phyloP scores from a whole-genome alignment of 2,113 vertebrate genomes.

The Heterochromis multidens region DNA sequence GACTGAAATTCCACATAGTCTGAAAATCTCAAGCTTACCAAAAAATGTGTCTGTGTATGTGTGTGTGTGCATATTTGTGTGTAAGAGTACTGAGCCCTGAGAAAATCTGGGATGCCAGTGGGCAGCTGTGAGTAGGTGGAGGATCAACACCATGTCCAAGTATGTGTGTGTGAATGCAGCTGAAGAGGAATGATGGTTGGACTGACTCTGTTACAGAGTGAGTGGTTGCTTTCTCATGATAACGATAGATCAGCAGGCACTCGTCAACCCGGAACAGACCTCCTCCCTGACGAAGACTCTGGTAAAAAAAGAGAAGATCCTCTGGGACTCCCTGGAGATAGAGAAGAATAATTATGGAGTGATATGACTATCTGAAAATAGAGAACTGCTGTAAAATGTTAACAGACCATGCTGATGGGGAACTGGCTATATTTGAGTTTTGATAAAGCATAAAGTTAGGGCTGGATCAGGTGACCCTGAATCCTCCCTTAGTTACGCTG shows the following conservation, averaged over 20 bases:
- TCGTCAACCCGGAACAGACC: constrained; percentile 78
- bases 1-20: constrained; percentile 6
- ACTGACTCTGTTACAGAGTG: constrained; percentile 88
- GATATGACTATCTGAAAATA: not conserved
- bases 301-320: constrained; percentile 93
- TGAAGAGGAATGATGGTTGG: not conserved
- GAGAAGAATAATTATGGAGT: not conserved
- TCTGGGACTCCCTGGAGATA: constrained; percentile 86
- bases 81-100: not conserved
- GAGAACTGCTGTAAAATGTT: not conserved
- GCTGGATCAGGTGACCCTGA: no score
- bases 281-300: constrained; percentile 83
- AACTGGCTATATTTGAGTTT: no score
- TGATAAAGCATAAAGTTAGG: no score
- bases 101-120: constrained; percentile 30
- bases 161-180: constrained; percentile 18
- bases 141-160: constrained; percentile 26
- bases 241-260: constrained; percentile 87
- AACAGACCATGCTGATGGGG: no score
- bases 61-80: not conserved
- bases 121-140: constrained; percentile 60
- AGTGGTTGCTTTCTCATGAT: constrained; percentile 83
- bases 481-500: no score
- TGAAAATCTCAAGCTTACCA: constrained; percentile 1
- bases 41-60: not conserved